Conservation (phyloP, 2,797 vertebrate genomes). For the Zalophus californianus region DNA sequence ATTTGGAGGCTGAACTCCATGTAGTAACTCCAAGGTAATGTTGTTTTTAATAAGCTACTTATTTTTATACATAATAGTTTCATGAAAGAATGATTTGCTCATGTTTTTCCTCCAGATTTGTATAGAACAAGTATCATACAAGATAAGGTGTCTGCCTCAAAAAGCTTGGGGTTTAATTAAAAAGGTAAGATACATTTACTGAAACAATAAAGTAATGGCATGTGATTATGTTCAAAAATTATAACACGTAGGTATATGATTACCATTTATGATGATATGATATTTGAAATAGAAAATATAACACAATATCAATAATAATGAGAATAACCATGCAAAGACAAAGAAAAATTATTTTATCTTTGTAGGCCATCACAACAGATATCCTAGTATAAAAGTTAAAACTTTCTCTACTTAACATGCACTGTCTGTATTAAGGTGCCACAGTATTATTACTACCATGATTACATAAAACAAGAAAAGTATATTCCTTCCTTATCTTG, state of each 20-base stretch:
- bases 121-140: not conserved
- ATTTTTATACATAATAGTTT: not conserved
- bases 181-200: not conserved
- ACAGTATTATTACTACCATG: not conserved
- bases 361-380: not conserved
- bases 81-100: not conserved
- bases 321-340: not conserved
- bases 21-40: not conserved
- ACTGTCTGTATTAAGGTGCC: not conserved
- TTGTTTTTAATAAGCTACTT: not conserved
- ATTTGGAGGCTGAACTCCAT: not conserved
- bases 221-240: conserved; percentile 6
- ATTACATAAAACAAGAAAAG: not conserved
- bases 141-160: conserved; percentile 13
- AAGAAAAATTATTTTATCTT: not conserved
- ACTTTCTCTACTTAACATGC: not conserved
- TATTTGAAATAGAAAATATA: not conserved
- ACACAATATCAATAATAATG: not conserved
- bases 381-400: not conserved
- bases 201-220: not conserved
- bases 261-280: not conserved
- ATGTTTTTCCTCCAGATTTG: not conserved
- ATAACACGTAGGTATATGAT: not conserved
- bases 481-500: not conserved
- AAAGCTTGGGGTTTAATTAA: not conserved